Conservation (phyloP, 2,797 vertebrate genomes). For the Hephaestus fuliginosus region DNA sequence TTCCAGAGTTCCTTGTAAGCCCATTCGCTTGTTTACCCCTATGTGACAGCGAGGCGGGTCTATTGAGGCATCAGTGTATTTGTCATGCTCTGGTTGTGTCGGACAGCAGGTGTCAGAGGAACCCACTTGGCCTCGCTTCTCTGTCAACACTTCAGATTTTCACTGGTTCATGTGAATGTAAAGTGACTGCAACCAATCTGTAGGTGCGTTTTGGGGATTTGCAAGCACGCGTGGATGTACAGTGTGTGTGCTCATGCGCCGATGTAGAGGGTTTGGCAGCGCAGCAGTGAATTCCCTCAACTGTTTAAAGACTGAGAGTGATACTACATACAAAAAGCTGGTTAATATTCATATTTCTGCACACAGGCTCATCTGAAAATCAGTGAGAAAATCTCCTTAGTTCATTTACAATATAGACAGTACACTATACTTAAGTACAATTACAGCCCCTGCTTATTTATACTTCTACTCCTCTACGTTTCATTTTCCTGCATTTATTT, state of each 20-base stretch:
- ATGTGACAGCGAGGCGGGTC: slow-evolving; percentile 42
- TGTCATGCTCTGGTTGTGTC: slow-evolving; percentile 69
- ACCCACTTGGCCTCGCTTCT: slow-evolving; percentile 41
- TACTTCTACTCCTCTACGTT: background rate
- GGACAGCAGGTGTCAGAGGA: slow-evolving; percentile 70
- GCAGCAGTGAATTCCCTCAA: slow-evolving; percentile 21
- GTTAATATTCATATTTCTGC: slow-evolving; percentile 26
- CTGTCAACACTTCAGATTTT: slow-evolving; percentile 52
- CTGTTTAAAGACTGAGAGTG: slow-evolving; percentile 20
- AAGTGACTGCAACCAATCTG: slow-evolving; percentile 55
- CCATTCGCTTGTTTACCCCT: slow-evolving; percentile 52
- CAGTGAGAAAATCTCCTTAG: background rate
- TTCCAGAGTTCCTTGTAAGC: slow-evolving; percentile 39
- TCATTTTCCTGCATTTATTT: background rate
- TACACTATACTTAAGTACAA: background rate
- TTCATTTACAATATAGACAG: too few species aligned
- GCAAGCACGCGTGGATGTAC: background rate
- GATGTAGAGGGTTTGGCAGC: slow-evolving; percentile 15
- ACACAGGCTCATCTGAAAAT: slow-evolving; percentile 1
- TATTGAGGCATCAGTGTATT: slow-evolving; percentile 68
- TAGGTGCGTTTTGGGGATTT: slow-evolving; percentile 23
- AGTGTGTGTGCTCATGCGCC: background rate
- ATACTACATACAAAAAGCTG: background rate
- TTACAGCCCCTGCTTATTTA: background rate
- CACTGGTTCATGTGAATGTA: slow-evolving; percentile 54